These are phyloP conservation scores for Acinonyx jubatus DNA, from an alignment of 2,113 vertebrate species.

Conservation along the genomic window DNA sequence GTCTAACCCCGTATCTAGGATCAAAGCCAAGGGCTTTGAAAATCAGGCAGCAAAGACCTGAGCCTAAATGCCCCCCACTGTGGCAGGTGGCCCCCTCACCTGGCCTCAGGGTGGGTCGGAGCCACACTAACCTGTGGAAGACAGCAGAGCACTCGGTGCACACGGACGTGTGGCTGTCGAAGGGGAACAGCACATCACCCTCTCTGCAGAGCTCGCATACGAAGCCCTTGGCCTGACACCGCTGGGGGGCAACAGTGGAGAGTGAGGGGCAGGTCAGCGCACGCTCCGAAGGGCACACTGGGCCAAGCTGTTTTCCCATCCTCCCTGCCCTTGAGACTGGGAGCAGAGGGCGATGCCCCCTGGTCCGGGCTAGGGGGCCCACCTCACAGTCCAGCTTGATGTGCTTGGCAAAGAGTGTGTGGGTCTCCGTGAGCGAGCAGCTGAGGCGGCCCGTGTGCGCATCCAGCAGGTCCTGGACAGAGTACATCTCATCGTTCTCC, in stretches of 20 bases:
- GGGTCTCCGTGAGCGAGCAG: slow-evolving; percentile 96
- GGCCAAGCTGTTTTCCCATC: rapidly evolving
- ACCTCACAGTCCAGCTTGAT: slow-evolving; percentile 99
- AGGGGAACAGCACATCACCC: slow-evolving; percentile 97
- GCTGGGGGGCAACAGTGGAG: slow-evolving; percentile 79
- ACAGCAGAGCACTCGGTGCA: slow-evolving; percentile 96
- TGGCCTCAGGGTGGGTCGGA: rapidly evolving
- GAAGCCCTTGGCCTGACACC: slow-evolving; percentile 98
- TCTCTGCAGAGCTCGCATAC: slow-evolving; percentile 99
- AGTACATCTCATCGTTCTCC: slow-evolving; percentile 99
- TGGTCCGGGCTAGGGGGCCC: not conserved
- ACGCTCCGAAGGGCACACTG: not conserved
- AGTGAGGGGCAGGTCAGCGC: not conserved
- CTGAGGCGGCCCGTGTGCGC: slow-evolving; percentile 92
- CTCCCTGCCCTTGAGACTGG: not conserved
- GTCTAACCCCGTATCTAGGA: not conserved
- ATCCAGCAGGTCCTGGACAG: slow-evolving; percentile 96
- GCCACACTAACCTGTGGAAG: slow-evolving; percentile 93
- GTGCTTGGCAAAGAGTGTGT: slow-evolving; percentile 98
- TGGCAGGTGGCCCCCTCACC: not conserved
- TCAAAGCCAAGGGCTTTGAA: not conserved
- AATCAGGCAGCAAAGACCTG: not conserved
- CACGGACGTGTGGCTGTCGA: slow-evolving; percentile 98
- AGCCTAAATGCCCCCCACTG: not conserved
- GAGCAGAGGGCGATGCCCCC: not conserved